Evolutionary conservation across 2,113 vertebrate species (phyloP).

Genomic region (Rhabdornis inornatus): DNA sequence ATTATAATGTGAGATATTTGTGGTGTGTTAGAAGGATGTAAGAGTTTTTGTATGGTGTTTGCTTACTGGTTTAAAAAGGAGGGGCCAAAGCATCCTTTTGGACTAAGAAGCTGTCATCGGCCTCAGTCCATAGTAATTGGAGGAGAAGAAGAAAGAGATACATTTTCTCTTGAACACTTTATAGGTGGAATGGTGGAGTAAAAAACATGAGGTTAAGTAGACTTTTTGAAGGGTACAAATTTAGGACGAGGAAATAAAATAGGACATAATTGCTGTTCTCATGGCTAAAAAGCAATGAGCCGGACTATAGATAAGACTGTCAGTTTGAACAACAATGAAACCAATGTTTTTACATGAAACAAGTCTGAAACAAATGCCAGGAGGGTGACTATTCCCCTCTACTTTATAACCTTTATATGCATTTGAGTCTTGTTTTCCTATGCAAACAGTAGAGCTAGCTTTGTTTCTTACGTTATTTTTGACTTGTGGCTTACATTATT

Average conservation of each 20-base stretch:
- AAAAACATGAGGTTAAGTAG: neutral
- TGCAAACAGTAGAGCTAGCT: neutral
- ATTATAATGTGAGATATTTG: neutral
- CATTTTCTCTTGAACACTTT: neutral
- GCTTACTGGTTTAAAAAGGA: neutral
- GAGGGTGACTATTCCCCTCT: neutral
- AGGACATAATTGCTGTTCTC: neutral
- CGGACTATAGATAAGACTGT: neutral
- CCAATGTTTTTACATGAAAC: neutral
- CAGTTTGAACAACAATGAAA: neutral
- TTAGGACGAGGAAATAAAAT: neutral
- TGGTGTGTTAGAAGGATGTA: neutral
- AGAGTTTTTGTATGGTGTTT: neutral
- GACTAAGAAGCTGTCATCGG: neutral
- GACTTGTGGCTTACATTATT: neutral
- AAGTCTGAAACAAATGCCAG: neutral
- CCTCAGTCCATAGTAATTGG: neutral
- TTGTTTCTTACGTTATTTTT: neutral
- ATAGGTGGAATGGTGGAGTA: neutral
- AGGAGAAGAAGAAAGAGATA: neutral
- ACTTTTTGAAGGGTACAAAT: neutral
- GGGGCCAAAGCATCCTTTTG: neutral
- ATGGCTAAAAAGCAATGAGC: neutral
- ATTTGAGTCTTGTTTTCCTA: neutral
- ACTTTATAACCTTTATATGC: neutral